Conservation (phyloP, 2,797 vertebrate species). For the Chromobotia macracanthus region DNA sequence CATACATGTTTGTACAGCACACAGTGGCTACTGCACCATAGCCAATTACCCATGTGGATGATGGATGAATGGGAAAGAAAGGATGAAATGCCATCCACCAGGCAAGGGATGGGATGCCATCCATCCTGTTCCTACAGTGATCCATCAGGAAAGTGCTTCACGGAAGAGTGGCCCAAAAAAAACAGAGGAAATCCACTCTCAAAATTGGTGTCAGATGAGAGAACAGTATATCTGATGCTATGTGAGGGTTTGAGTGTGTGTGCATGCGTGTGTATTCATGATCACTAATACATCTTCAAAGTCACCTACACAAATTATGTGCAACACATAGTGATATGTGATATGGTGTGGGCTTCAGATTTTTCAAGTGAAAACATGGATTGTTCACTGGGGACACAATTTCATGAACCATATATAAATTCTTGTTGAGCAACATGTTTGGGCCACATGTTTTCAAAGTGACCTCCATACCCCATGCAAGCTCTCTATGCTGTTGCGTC, state of each 20-base stretch:
- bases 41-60: constrained; percentile 67
- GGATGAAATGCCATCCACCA: constrained; percentile 68
- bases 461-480: constrained; percentile 59
- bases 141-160: constrained; percentile 70
- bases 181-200: constrained; percentile 64
- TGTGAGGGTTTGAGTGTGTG: not conserved
- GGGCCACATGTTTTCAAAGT: constrained; percentile 66
- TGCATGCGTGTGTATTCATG: constrained; percentile 4
- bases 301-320: constrained; percentile 58
- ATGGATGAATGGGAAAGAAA: constrained; percentile 66
- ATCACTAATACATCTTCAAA: constrained; percentile 57
- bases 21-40: constrained; percentile 42
- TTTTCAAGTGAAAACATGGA: constrained; percentile 39
- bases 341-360: constrained; percentile 37
- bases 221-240: constrained; percentile 57
- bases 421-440: not conserved
- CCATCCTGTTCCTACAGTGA: constrained; percentile 69
- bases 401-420: constrained; percentile 22
- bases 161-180: constrained; percentile 67
- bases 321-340: constrained; percentile 22
- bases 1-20: constrained; percentile 28
- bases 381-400: constrained; percentile 15
- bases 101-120: constrained; percentile 56
- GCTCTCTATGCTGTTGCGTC: constrained; percentile 54
- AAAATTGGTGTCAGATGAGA: constrained; percentile 54